Evolutionary conservation across 2,888 invertebrate species (phyloP).

Genomic region (Andrena hattorfiana): DNA sequence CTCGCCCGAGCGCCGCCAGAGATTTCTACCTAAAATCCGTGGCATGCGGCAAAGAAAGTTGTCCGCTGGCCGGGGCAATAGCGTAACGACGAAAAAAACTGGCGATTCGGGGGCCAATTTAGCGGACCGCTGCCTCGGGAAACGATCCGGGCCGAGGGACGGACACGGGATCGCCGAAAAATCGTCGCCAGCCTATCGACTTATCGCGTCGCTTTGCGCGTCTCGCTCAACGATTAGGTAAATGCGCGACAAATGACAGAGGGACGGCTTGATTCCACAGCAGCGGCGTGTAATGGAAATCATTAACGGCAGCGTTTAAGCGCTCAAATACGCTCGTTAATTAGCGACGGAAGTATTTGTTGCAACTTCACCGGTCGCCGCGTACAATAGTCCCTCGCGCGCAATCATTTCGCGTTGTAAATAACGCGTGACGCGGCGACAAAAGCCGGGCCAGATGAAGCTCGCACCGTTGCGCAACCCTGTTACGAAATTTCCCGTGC

Average conservation of each 20-base stretch:
- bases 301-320: constrained; percentile 46
- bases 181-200: constrained; percentile 6
- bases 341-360: constrained; percentile 44
- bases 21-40: constrained; percentile 68
- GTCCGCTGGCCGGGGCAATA: constrained; percentile 59
- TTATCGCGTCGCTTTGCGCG: constrained; percentile 2
- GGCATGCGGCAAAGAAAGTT: constrained; percentile 74
- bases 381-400: constrained; percentile 34
- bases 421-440: constrained; percentile 19
- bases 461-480: neutral
- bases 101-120: constrained; percentile 39
- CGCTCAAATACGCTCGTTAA: constrained; percentile 45
- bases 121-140: constrained; percentile 23
- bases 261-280: neutral
- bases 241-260: constrained; percentile 46
- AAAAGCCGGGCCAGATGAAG: constrained; percentile 22
- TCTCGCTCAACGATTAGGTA: constrained; percentile 34
- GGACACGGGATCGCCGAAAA: constrained; percentile 18
- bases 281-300: constrained; percentile 40
- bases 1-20: constrained; percentile 58
- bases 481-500: neutral
- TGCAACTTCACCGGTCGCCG: constrained; percentile 15
- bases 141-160: constrained; percentile 4
- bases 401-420: constrained; percentile 44
- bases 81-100: constrained; percentile 44